Evolutionary conservation across 2,888 invertebrate species (phyloP).

Genomic region (Phyto melanocephala): DNA sequence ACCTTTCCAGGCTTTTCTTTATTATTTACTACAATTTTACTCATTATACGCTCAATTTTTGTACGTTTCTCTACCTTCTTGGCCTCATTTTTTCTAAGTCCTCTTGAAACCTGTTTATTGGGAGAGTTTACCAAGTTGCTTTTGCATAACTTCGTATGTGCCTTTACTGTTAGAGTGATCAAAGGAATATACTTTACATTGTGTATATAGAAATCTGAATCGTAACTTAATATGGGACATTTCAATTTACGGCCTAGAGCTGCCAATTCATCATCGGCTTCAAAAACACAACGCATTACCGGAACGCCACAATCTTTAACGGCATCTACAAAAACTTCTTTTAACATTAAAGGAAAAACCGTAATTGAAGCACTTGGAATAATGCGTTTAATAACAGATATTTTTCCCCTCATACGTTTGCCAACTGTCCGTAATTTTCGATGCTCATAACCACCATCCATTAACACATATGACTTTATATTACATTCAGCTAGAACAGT

Average conservation of each 20-base stretch:
- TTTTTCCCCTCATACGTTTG: conserved; percentile 82
- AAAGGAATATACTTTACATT: conserved; percentile 91
- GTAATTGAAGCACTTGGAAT: conserved; percentile 81
- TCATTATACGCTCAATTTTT: conserved; percentile 70
- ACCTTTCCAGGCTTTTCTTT: conserved; percentile 61
- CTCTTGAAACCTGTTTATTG: conserved; percentile 57
- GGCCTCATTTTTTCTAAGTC: conserved; percentile 70
- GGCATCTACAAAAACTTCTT: conserved; percentile 87
- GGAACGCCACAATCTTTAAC: conserved; percentile 83
- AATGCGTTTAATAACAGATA: conserved; percentile 81
- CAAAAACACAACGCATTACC: conserved; percentile 88
- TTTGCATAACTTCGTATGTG: conserved; percentile 71
- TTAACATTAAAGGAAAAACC: conserved; percentile 87
- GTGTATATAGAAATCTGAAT: conserved; percentile 96
- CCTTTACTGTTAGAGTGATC: conserved; percentile 82
- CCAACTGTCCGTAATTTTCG: conserved; percentile 85
- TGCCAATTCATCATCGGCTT: conserved; percentile 94
- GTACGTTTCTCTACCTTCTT: conserved; percentile 74
- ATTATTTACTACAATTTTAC: conserved; percentile 67
- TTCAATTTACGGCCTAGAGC: conserved; percentile 86
- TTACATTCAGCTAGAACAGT: conserved; percentile 84
- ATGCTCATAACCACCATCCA: conserved; percentile 89
- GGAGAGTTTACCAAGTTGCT: conserved; percentile 12
- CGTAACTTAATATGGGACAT: conserved; percentile 94
- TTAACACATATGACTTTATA: conserved; percentile 85